Conservation (phyloP, 2,888 invertebrate species). For the Megastigmus dorsalis region DNA sequence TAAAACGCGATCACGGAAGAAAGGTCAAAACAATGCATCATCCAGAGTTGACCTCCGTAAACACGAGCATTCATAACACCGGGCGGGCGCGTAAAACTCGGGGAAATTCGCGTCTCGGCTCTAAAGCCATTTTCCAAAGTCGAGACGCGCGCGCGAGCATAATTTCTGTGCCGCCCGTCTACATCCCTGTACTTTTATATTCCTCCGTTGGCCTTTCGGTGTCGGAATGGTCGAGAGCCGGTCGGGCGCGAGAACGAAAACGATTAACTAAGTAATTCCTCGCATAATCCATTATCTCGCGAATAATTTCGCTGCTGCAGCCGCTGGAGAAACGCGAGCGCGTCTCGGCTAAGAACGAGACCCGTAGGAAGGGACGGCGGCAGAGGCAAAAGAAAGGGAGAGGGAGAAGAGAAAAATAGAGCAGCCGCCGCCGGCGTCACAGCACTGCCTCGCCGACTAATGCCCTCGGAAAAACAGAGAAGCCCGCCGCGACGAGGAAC, state of each 20-base stretch:
- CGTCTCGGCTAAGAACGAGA: too few relatives aligned
- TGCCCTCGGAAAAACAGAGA: too few relatives aligned
- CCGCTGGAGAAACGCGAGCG: too few relatives aligned
- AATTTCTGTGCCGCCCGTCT: not conserved
- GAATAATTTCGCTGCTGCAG: conserved; percentile 45
- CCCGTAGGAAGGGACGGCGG: too few relatives aligned
- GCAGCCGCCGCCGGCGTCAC: not conserved
- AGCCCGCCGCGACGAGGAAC: not conserved
- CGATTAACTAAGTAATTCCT: conserved; percentile 44
- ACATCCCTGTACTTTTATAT: not conserved
- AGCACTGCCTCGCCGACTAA: not conserved
- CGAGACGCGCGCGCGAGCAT: not conserved
- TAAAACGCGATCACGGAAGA: too few relatives aligned
- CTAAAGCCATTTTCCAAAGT: conserved; percentile 6
- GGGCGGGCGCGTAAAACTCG: conserved; percentile 6
- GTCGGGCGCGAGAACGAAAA: not conserved
- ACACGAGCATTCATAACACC: conserved; percentile 6
- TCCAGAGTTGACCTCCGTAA: not conserved
- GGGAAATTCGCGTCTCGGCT: not conserved
- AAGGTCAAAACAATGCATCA: not conserved
- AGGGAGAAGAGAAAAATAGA: not conserved
- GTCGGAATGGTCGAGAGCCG: too few relatives aligned
- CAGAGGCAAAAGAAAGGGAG: not conserved
- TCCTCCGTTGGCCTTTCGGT: not conserved
- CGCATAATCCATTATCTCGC: conserved; percentile 42